Evolutionary conservation across 2,888 invertebrate species (phyloP), one percentile per base, ranked within the genome.

Genomic region (Dyspetes luteomarginatus): DNA sequence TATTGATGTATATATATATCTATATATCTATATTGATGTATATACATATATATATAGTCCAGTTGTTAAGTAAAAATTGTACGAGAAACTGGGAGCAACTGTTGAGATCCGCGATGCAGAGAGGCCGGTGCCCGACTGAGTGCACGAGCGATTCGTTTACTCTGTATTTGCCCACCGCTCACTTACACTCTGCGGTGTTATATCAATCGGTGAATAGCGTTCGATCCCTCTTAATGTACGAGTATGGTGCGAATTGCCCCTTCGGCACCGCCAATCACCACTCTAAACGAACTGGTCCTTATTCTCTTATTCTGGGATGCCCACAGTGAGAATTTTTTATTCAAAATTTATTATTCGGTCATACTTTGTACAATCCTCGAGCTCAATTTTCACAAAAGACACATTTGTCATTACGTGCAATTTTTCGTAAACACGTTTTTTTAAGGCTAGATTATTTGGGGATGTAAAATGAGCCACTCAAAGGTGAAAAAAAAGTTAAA

Each of bases 61-160:
- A 43, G 26, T 56, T 41, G 19, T 24, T 45, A 64, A 48, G n/a
- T 52, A 62, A 48, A 72, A 73, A 17, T 43, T 19, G 60, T 68
- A 78, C 41, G 41, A 50, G 50, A 62, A 48, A 60, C 64, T 69
- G 68, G 55, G 26, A 55, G 73, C 45, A 60, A 67, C 71, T 68
- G 24, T 52, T 78, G 82, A 81, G 81, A 87, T 85, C 78, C 87
- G 80, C 89, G 89, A 89, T 89, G 90, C 73, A 77, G 62, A 89
- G 89, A 90, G 90, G 90, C 89, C 88, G 90, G 86, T 88, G 87
- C 88, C 85, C 88, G 88, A 91, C 91, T 91, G 88, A 86, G 78
- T 86, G 85, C 84, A 85, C 84, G 82, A 78, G 76, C 87, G 86
- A 89, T 88, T 88, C 88, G 83, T 86, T 87, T 85, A 86, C 87